Base-by-base conservation (phyloP, 2,888 invertebrate species). In the Hydraecia micacea region DNA sequence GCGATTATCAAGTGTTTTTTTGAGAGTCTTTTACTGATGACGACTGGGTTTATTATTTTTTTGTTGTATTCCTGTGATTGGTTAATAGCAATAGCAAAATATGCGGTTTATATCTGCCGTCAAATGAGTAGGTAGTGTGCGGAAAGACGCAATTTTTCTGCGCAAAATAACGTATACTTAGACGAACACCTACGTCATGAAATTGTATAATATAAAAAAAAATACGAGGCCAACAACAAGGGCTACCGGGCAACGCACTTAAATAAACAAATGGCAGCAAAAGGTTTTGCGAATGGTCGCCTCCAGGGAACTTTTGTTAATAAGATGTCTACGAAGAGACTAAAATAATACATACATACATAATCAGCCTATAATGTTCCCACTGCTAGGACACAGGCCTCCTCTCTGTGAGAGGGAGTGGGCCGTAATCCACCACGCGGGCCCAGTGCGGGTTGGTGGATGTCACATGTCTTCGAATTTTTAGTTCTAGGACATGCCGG, bases 1-100 rank as follows among this genome's bases (percentile, higher is more conserved):
- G 28, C n/a, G 21, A 49, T 36, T 75, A 52, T 78, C 21, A 67
- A 62, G 36, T 58, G 25, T 55, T 70, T 65, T 65, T 39, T 65
- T 28, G 2, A 0, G 15, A 67, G 13, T 55, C 2, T 11, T 15
- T 62, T 42, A 63, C 18, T 28, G 46, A 66, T 67, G 7, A 28
- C 1, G 32, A 49, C n/a, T 42, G 39, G 6, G 9, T 69, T 63
- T 15, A 15, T 42, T 21, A 42, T 18, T 55, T 18, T 18, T 42
- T 25, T 28, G 5, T 67, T 62, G 0, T 18, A 28, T 52, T 18
- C 13, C 11, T 66, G 15, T 49, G 46, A 46, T 46, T 62, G 18
- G 7, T 28, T 18, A 1, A 2, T 49, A 32, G 5, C 5, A 2
- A 6, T 13, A 8, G 11, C 8, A 52, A 39, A 39, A 2, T 62